Evolutionary conservation across 2,797 vertebrate species (phyloP), one percentile per base, ranked within the genome.

Genomic region (Lerista edwardsae): DNA sequence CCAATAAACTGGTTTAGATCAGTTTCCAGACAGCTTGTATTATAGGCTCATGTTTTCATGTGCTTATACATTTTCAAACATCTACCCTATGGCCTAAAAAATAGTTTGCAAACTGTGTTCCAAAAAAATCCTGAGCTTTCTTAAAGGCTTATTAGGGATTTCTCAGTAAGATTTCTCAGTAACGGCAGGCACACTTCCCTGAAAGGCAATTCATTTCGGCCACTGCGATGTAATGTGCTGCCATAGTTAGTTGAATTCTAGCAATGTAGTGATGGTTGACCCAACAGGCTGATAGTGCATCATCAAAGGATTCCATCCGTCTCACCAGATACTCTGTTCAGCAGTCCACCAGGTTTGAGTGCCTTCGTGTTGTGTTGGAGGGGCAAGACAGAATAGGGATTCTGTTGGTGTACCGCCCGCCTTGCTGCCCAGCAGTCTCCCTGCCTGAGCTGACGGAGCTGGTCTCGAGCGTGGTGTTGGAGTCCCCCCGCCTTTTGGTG

Each of bases 1-100:
- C 62, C 67, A 6, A 0, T 2, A 25, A 83, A 0, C 0, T 0
- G 23, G 0, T 0, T 0, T 23, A 75, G 41, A 31, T 77, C 69
- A 36, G 6, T 25, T 82, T 31, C 12, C 0, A 7, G 41, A 29
- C 0, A 12, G 44, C 1, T 84, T 77, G 12, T n/a, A 71, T 64
- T 51, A 55, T 57, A 82, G 67, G 29, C 9, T 27, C 14, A 57
- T 57, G 61, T 57, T 61, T 51, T 25, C 59, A 47, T 61, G 31
- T 44, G 19, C n/a, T 79, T 67, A 34, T 62, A 41, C 34, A 27
- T 75, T 36, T 51, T 31, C 29, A 51, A 80, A 75, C 27, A 25
- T 75, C 23, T n/a, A 75, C 5, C n/a, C 27, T 39, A 19, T 25
- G 9, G 12, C 19, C 55, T 68, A 14, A 83, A 79, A 67, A 72